Base-by-base conservation (phyloP, 2,888 invertebrate species). In the Thereva unica region DNA sequence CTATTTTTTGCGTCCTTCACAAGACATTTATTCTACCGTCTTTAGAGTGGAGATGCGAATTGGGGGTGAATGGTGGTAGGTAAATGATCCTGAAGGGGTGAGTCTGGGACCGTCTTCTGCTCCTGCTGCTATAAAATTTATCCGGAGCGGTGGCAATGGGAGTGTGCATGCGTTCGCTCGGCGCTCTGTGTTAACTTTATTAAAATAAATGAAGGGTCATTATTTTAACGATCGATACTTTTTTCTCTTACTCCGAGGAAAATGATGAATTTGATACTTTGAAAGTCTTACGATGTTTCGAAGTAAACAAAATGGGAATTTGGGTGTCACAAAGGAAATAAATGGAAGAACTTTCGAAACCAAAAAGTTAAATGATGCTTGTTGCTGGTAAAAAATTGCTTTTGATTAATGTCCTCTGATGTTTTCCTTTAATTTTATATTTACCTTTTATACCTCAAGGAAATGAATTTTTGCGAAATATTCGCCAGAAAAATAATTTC, bases 191-290 rank as follows among this genome's bases (percentile, higher is more conserved):
- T 5, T 67, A 67, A 69, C 69, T 69, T 69, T 69, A 69, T 69
- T 69, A 69, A 69, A 56, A 69, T 69, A 69, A 69, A 69, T 69
- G 67, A 66, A 69, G 52, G 65, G 67, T 67, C 69, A 67, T 69
- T 64, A 67, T 55, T 37, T 65, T 61, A 65, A 67, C 61, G 67
- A 56, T 65, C 47, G 42, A 59, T 55, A 50, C 61, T 67, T 67
- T 61, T 53, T 44, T 44, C 53, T 44, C 37, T 44, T 53, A 8
- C 45, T 41, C 35, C n/a, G 6, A 12, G 10, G 35, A 53, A 64
- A 53, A 53, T 64, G 64, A 64, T 53, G 44, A 53, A 64, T 53
- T 23, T 23, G 23, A 23, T 23, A 23, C 23, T 23, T 23, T 23
- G 23, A 23, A 23, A 23, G 23, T 23, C 23, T 23, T 23, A 23